These are phyloP conservation scores for Tetropium fuscum DNA, from an alignment of 2,888 invertebrate species.

Conservation along the genomic window DNA sequence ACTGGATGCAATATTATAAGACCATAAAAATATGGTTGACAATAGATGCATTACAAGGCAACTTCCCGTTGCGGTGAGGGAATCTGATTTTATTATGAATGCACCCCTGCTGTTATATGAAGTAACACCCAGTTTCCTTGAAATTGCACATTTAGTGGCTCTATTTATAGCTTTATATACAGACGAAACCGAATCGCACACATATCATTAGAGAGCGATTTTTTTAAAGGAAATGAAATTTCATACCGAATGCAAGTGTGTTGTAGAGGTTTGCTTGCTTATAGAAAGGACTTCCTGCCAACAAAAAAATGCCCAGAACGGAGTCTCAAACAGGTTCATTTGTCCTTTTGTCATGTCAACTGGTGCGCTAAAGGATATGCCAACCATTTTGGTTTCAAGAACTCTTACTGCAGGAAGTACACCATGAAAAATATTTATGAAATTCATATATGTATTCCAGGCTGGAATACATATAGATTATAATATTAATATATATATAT, in stretches of 20 bases:
- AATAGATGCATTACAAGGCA: constrained; percentile 35
- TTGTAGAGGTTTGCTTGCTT: constrained; percentile 28
- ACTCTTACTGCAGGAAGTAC: constrained; percentile 20
- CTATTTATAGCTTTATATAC: constrained; percentile 30
- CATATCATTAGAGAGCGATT: constrained; percentile 18
- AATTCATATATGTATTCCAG: too few species aligned
- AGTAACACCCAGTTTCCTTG: constrained; percentile 40
- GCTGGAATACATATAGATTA: too few species aligned
- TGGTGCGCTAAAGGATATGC: constrained; percentile 24
- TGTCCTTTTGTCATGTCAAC: constrained; percentile 23
- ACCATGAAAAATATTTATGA: too few species aligned
- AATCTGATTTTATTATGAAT: constrained; percentile 42
- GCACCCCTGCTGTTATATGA: constrained; percentile 40
- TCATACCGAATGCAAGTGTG: constrained; percentile 45
- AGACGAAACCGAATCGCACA: constrained; percentile 14
- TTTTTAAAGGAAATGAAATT: constrained; percentile 48
- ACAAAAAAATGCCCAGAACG: constrained; percentile 17
- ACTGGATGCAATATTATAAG: constrained; percentile 27
- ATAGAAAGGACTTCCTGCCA: constrained; percentile 46
- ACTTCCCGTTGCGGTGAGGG: constrained; percentile 33
- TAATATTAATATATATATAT: too few species aligned
- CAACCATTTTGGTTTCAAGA: constrained; percentile 13
- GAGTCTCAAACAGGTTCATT: constrained; percentile 24
- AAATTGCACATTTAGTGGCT: constrained; percentile 36
- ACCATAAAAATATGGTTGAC: constrained; percentile 36